Evolutionary conservation across 1,140 invertebrate genomes (phyloP), one percentile per base, ranked within the genome.

Genomic region (Venustaconcha ellipsiformis): DNA sequence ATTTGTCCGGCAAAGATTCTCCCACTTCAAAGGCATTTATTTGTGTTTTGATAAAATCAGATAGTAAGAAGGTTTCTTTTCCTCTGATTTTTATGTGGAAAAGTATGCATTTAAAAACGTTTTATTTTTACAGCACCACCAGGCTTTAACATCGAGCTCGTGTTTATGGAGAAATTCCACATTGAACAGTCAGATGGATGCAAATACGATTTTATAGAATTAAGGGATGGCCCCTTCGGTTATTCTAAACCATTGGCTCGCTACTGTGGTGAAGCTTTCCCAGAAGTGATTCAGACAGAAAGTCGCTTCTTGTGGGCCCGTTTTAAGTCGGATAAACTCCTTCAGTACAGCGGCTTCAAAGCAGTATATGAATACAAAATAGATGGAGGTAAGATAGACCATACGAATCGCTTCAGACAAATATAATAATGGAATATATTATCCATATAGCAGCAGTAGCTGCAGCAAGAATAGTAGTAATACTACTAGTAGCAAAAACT

Each of bases 321-420:
- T 65, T 97, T 97, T 89, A 92, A 93, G 70, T 95, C 95, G 1
- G 96, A 97, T 83, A 94, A 95, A 72, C 94, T 93, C 81, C 95
- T 97, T 78, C 94, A 96, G 87, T 95, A 94, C 83, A 90, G 89
- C 20, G 96, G 96, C 2, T 97, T 97, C 88, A 93, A 92, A 79
- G 95, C 95, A 4, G 93, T 96, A 2, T 95, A 94, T 87, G 91
- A 74, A 55, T 84, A 80, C 58, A 78, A 78, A 37, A 82, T 80
- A 69, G 79, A 78, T 56, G 59, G 72, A 63, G 73, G 81, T 82
- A 75, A 74, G 80, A 11, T 48, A 48, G 11, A 48, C 4, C 37
- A 48, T 48, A 48, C 11, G 37, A 48, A 48, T 48, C 0, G 8
- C 37, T 11, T 6, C 4, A 8, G 11, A 48, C 37, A 48, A 48